Evolutionary conservation across 2,888 invertebrate species (phyloP).

Genomic region (Thelaira solivaga): DNA sequence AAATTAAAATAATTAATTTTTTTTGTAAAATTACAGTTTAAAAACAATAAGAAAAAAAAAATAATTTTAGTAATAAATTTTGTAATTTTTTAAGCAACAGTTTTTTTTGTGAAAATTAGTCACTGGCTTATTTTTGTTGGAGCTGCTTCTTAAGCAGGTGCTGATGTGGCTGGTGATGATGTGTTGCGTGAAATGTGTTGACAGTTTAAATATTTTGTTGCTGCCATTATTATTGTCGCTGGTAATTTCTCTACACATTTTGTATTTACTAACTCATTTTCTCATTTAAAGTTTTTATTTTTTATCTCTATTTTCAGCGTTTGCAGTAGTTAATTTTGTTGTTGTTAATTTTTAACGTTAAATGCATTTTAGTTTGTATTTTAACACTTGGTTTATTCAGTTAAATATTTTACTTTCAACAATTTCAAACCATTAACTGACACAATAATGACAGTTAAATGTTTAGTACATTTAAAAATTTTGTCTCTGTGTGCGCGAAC

Average conservation of each 20-base stretch:
- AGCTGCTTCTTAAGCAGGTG: neutral
- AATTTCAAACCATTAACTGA: conserved; percentile 54
- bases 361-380: conserved; percentile 74
- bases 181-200: conserved; percentile 64
- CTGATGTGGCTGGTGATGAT: conserved; percentile 30
- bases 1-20: neutral
- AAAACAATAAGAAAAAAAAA: neutral
- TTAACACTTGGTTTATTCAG: conserved; percentile 74
- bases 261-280: conserved; percentile 31
- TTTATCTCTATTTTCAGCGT: neutral
- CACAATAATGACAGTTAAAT: conserved; percentile 59
- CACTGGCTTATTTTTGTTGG: neutral
- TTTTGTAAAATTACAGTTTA: no score
- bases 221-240: conserved; percentile 34
- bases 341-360: conserved; percentile 63
- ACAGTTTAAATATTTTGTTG: conserved; percentile 61
- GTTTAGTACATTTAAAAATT: conserved; percentile 36
- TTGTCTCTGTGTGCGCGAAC: conserved; percentile 2
- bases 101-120: neutral
- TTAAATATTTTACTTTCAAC: conserved; percentile 70
- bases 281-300: conserved; percentile 4
- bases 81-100: neutral
- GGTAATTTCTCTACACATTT: conserved; percentile 33
- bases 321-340: conserved; percentile 17
- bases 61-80: neutral